A percentile compares a stretch with the other conserved stretches of the same genome.
These are phyloP conservation scores for Melanostoma scalare DNA, from an alignment of 2,888 invertebrate genomes.

Conservation along the genomic window DNA sequence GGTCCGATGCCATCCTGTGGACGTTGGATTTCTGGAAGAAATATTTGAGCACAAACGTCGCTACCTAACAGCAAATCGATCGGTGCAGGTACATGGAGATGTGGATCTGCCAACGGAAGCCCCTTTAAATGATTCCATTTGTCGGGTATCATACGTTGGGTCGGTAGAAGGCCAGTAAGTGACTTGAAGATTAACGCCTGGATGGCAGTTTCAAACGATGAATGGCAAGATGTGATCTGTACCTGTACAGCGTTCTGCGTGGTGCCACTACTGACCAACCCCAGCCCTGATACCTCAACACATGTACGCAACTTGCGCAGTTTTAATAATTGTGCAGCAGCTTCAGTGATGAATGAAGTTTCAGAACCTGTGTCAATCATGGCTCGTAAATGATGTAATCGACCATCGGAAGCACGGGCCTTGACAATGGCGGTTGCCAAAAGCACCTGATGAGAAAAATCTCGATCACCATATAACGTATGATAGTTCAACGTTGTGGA, in stretches of 20 bases:
- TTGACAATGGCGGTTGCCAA: slow-evolving; percentile 21
- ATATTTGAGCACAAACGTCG: background rate
- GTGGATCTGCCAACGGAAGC: slow-evolving; percentile 4
- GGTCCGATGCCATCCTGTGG: background rate
- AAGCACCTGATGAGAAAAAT: background rate
- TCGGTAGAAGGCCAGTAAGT: slow-evolving; percentile 22
- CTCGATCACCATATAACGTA: background rate
- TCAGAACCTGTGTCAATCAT: slow-evolving; percentile 8
- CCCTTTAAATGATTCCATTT: background rate
- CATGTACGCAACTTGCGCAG: background rate
- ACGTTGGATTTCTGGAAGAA: background rate
- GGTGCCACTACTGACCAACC: slow-evolving; percentile 8
- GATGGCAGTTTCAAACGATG: no score
- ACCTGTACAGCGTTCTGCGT: no score
- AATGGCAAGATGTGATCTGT: no score
- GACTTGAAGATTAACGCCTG: background rate
- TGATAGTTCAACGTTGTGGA: background rate
- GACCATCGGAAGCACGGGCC: background rate
- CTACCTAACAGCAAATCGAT: background rate
- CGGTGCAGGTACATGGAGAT: background rate
- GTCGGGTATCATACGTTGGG: background rate
- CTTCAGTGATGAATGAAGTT: background rate
- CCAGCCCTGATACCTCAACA: slow-evolving; percentile 20
- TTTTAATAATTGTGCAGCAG: slow-evolving; percentile 2
- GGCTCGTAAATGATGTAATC: background rate